Evolutionary conservation across 2,888 invertebrate species (phyloP), one percentile per base, ranked within the genome.

Genomic region (Tenthredo mesomela): DNA sequence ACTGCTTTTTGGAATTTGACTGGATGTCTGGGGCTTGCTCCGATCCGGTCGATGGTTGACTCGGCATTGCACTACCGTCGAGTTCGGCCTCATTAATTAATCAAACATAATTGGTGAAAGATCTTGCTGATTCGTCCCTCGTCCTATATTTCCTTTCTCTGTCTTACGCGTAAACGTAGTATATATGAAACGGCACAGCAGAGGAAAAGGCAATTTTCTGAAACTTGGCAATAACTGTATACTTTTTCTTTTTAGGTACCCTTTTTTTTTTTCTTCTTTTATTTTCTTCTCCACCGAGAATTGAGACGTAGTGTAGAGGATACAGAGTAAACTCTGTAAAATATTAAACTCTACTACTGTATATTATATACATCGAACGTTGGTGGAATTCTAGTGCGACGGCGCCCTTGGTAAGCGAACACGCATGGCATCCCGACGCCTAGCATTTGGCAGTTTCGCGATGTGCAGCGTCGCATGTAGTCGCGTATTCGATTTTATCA

Each of bases 401-500:
- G 89, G 90, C 90, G 89, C 90, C 88, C 84, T 86, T 84, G 73
- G 85, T 86, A 87, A 21, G 71, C 71, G 71, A 73, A 82, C 65
- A 61, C 78, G 82, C 58, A 70, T 71, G 82, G 84, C 85, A 78
- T 87, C 88, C 85, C 86, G 86, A 88, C 86, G 86, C 86, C 87
- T 88, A 84, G 88, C 88, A 89, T 88, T 89, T 88, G 85, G 88
- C 89, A 90, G 89, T 89, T 87, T 86, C 86, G 88, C 87, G 88
- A 88, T 86, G 87, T 88, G 86, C 88, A 85, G 86, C 89, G 87
- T 75, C 85, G 87, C 86, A 86, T 67, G 86, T 87, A 87, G 89
- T 87, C 87, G 87, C 25, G 50, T 25, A 9, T 50, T 77, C 40
- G 9, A 77, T 29, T 77, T 54, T 77, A 40, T 77, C 29, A 1